A percentile compares a stretch with the other conserved stretches of the same genome.
Conservation (phyloP, 2,797 vertebrate species). For the Taeniopygia guttata region DNA sequence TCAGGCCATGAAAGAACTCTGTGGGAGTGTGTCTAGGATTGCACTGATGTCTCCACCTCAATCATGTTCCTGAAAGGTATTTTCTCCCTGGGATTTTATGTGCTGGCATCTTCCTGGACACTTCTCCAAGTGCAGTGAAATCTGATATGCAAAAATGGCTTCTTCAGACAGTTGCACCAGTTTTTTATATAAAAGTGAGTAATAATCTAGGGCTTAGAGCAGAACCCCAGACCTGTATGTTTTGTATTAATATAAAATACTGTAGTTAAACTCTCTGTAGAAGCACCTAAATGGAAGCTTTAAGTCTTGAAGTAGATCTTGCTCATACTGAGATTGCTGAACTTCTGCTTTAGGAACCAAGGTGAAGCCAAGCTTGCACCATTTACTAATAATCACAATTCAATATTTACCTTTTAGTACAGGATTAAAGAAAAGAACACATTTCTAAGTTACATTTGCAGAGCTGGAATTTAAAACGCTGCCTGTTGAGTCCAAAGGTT, state of each 20-base stretch:
- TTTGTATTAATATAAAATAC: neutral
- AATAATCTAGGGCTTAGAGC: neutral
- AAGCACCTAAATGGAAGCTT: neutral
- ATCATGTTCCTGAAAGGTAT: neutral
- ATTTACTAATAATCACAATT: neutral
- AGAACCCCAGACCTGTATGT: neutral
- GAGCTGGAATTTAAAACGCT: neutral
- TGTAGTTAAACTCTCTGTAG: neutral
- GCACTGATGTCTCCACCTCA: neutral
- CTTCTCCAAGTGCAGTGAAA: neutral
- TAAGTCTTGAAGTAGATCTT: neutral
- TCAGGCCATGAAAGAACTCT: neutral
- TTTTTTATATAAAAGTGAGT: neutral
- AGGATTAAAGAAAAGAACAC: neutral
- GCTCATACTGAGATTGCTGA: neutral
- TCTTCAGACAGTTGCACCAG: neutral
- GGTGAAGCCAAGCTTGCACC: neutral
- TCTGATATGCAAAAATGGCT: neutral
- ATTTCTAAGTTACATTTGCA: neutral
- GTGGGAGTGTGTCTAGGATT: neutral
- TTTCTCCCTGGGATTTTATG: neutral
- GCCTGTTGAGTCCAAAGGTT: neutral
- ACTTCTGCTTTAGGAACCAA: neutral
- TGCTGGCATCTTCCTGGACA: neutral
- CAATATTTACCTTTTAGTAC: neutral